phyloP scores from a whole-genome alignment of 2,113 vertebrate species.

The Trachemys scripta region DNA sequence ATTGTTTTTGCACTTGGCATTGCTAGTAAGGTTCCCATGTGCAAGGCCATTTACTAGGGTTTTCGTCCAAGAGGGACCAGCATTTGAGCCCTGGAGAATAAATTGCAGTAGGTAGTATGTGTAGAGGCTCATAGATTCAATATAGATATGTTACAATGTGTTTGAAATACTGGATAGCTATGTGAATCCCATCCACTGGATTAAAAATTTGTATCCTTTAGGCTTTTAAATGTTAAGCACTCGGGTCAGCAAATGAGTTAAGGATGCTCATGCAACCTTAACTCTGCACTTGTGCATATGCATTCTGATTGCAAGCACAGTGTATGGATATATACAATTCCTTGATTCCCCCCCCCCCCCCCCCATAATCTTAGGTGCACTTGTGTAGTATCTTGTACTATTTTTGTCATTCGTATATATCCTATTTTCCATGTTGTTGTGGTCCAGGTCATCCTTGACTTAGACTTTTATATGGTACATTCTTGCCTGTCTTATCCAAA shows the following conservation, averaged over 20 bases:
- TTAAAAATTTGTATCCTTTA: neutral
- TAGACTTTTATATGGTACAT: neutral
- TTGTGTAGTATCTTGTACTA: neutral
- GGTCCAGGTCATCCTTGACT: neutral
- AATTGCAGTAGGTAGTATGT: neutral
- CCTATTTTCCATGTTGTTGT: neutral
- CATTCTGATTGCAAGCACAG: neutral
- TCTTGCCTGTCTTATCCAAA: neutral
- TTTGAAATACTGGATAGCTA: neutral
- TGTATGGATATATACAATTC: neutral
- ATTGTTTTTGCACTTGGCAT: neutral
- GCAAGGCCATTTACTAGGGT: neutral
- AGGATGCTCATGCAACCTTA: neutral
- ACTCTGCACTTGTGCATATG: neutral
- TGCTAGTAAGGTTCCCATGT: neutral
- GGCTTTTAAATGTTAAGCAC: neutral
- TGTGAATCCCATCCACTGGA: neutral
- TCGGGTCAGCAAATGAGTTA: neutral
- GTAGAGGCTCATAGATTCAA: neutral
- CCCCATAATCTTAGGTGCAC: neutral
- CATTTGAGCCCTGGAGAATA: neutral
- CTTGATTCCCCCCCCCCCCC: neutral
- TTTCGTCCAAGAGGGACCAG: neutral
- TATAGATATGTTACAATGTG: neutral
- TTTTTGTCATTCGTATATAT: neutral